phyloP scores from a whole-genome alignment of 2,888 invertebrate species.

The Trichogramma evanescens region DNA sequence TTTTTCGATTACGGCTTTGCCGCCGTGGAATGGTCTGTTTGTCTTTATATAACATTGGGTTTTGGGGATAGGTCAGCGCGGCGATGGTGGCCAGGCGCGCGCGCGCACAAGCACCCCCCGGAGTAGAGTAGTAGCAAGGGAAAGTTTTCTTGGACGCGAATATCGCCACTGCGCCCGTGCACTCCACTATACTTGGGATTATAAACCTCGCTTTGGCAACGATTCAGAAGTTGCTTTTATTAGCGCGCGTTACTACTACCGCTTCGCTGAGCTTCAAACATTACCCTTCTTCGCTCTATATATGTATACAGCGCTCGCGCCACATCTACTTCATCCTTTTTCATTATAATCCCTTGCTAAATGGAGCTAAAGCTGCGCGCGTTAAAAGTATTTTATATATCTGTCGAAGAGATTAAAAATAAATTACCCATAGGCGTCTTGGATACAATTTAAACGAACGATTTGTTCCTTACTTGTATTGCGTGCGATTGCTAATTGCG shows the following conservation, averaged over 20 bases:
- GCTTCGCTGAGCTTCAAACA: too few relatives aligned
- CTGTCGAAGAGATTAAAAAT: too few relatives aligned
- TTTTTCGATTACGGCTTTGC: too few relatives aligned
- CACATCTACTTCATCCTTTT: slow-evolving; percentile 9
- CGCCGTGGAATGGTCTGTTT: too few relatives aligned
- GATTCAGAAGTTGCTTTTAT: slow-evolving; percentile 31
- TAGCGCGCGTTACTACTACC: slow-evolving; percentile 12
- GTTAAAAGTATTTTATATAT: slow-evolving; percentile 21
- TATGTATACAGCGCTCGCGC: not conserved
- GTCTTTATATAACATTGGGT: not conserved
- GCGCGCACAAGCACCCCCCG: slow-evolving; percentile 6
- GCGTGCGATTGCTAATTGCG: too few relatives aligned
- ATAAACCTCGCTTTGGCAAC: slow-evolving; percentile 26
- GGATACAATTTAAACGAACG: too few relatives aligned
- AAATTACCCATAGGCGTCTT: too few relatives aligned
- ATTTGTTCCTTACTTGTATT: too few relatives aligned
- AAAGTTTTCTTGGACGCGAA: slow-evolving; percentile 3
- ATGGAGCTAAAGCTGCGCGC: slow-evolving; percentile 26
- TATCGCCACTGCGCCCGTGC: slow-evolving; percentile 15
- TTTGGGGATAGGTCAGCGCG: not conserved
- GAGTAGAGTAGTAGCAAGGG: slow-evolving; percentile 8
- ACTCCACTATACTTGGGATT: slow-evolving; percentile 6
- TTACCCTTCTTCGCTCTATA: too few relatives aligned
- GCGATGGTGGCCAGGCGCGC: too few relatives aligned
- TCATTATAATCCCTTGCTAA: slow-evolving; percentile 25